Base-by-base conservation (phyloP, 2,888 invertebrate species). In the Pyrocoelia pectoralis region DNA sequence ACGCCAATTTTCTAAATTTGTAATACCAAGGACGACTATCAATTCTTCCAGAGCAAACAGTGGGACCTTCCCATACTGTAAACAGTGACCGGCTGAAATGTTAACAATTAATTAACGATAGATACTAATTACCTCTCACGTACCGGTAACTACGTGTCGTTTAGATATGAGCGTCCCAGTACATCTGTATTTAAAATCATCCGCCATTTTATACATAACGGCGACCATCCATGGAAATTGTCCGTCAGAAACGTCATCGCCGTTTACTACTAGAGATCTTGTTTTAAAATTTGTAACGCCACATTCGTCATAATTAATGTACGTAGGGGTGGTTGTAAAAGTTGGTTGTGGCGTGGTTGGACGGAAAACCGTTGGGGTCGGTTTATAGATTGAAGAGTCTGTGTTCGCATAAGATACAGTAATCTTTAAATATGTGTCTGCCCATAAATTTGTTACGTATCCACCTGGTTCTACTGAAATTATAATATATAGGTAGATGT, bases 41-140 rank as follows among this genome's bases (percentile, higher is more conserved):
- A 79, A 68, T 40, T 78, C 74, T 18, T 76, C 74, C 0, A 69
- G 70, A 28, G 68, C 49, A 6, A 76, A 62, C 4, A 74, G 56
- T 54, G 70, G 71, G 2, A 74, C 59, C 38, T 71, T 73, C 59
- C 67, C 72, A 56, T 67, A 75, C 43, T 71, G 72, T 0, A 78
- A 70, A 56, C 80, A 80, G 66, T 80, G 80, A 1, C 77, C 80
- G 41, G 80, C 80, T 79, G 14, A 48, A 55, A 15, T 1, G 17
- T 14, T 12, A 38, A 13, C 4, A n/a, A 17, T 48, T n/a, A n/a
- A n/a, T n/a, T n/a, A n/a, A n/a, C n/a, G n/a, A n/a, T n/a, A n/a
- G n/a, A n/a, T n/a, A n/a, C n/a, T n/a, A 17, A 5, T 48, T 50
- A 12, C 13, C 12, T 12, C n/a, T 24, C n/a, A 33, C 52, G 1